Conservation (phyloP, 2,113 vertebrate species). For the Lepus timidus region DNA sequence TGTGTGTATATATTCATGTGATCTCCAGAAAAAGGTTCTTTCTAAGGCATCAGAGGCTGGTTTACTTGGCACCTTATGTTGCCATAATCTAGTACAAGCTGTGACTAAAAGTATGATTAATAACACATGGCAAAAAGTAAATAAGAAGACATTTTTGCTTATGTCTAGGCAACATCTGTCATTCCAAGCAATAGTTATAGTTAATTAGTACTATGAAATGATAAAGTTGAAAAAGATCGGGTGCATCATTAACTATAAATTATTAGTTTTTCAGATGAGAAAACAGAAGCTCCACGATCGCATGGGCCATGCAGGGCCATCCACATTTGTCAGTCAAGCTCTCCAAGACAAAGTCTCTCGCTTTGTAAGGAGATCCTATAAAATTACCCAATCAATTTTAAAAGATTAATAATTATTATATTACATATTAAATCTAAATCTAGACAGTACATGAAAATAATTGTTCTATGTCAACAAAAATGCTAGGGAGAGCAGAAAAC, state of each 20-base stretch:
- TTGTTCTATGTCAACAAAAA: not conserved
- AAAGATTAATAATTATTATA: not conserved
- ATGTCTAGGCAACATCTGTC: not conserved
- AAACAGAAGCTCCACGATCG: not conserved
- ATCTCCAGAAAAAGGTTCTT: not conserved
- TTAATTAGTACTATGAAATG: not conserved
- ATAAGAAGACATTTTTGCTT: conserved; percentile 3
- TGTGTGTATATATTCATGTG: not conserved
- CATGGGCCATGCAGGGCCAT: not conserved
- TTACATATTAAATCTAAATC: not conserved
- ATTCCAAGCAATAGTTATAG: conserved; percentile 39
- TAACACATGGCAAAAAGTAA: conserved; percentile 42
- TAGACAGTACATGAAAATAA: not conserved
- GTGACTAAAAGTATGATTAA: not conserved
- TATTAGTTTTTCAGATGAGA: not conserved
- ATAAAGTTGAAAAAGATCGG: conserved; percentile 13
- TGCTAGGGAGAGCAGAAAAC: not conserved
- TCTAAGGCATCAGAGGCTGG: not conserved
- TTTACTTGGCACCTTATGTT: not conserved
- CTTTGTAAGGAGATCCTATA: not conserved
- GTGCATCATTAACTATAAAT: not conserved
- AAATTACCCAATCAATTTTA: not conserved
- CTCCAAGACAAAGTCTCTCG: not conserved
- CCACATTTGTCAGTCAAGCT: not conserved
- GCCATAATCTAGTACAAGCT: not conserved